Base-by-base conservation (phyloP, 2,797 vertebrate species). In the Crax fasciolata region DNA sequence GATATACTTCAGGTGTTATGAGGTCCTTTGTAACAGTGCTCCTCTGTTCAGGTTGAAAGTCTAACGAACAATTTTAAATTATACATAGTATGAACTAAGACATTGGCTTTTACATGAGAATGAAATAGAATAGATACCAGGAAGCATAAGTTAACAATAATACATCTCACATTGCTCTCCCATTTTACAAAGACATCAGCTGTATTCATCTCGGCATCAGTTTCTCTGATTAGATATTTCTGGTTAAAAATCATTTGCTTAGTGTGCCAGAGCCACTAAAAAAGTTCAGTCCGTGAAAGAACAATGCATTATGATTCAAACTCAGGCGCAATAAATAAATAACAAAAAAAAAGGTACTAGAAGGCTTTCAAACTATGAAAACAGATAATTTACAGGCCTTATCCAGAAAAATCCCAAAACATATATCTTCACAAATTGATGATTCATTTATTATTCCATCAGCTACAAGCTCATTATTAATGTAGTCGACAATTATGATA, bases 1-100 rank as follows among this genome's bases (percentile, higher is more conserved):
- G 25, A 23, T 51, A 39, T 30, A 41, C 0, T 49, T 55, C n/a
- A 1, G 0, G 11, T 49, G n/a, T 13, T 11, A 21, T 32, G 10
- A 80, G 16, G 13, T 5, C 12, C 23, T 62, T 55, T 38, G 21
- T 41, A 41, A 74, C 41, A 62, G 10, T 68, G 5, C 4, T 74
- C 5, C 23, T 68, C 23, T 74, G 16, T 46, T 83, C n/a, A 59
- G 28, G 30, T 5, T 54, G 11, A 49, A 61, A 54, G 20, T 67
- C 30, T 30, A 59, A 41, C 11, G 16, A 3, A 3, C 9, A 58
- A 72, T 17, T 67, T 73, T 73, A 48, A 59, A 72, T 8, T 43
- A 43, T 25, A 23, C 43, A 25, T 28, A 48, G 5, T 23, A 59
- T 73, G 46, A 54, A 4, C 35, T 61, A 14, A 55, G 43, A 14